Evolutionary conservation across 2,113 vertebrate species (phyloP).

Genomic region (Scytalopus superciliaris): DNA sequence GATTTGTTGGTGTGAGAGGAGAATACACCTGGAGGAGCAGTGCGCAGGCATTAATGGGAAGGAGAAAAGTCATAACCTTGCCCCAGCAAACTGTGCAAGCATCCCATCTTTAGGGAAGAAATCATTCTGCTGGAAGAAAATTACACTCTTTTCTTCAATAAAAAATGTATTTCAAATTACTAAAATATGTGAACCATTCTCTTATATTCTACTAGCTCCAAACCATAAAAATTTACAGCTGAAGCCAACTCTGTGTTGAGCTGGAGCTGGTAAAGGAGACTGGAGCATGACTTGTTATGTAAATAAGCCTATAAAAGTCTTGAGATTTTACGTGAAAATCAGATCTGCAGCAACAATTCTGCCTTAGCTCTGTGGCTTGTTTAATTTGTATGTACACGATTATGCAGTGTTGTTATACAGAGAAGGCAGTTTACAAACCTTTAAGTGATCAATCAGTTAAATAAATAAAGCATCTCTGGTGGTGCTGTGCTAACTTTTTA

Average conservation of each 20-base stretch:
- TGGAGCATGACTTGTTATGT: constrained; percentile 49
- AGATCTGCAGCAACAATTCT: not conserved
- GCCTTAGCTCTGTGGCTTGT: not conserved
- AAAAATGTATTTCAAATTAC: not conserved
- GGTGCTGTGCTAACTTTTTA: not conserved
- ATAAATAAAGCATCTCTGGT: constrained; percentile 30
- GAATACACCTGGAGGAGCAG: not conserved
- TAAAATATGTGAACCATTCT: not conserved
- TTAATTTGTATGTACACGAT: constrained; percentile 1
- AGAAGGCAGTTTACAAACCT: constrained; percentile 28
- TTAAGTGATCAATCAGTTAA: constrained; percentile 46
- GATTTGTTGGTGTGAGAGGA: not conserved
- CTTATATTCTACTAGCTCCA: not conserved
- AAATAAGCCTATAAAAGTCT: constrained; percentile 50
- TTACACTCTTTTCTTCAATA: not conserved
- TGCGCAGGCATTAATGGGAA: not conserved
- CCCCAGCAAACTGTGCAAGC: not conserved
- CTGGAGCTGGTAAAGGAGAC: not conserved
- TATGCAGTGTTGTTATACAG: not conserved
- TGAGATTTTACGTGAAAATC: not conserved
- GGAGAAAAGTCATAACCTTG: not conserved
- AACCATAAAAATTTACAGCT: constrained; percentile 30
- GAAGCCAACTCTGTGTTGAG: not conserved
- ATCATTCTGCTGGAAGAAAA: not conserved
- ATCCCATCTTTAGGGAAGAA: not conserved